Evolutionary conservation across 2,888 invertebrate genomes (phyloP), one percentile per base, ranked within the genome.

Genomic region (Gasteruption jaculator): DNA sequence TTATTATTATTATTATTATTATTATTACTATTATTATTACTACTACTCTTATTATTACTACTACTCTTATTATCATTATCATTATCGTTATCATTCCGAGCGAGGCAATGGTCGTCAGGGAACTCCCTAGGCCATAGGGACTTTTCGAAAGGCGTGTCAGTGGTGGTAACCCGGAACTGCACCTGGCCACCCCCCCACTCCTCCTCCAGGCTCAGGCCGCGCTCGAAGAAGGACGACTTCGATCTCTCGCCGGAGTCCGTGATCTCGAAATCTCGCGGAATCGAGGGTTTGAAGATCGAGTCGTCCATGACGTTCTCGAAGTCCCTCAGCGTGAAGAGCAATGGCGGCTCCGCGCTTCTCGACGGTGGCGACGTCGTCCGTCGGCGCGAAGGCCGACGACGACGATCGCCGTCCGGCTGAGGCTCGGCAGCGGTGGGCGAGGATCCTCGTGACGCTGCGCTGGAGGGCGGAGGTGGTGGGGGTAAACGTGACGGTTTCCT

Each of bases 161-260:
- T 67, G 3, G 68, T 68, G 3, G 66, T 66, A 1, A 70, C 60
- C 3, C 63, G 58, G 40, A 70, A 70, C 33, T 53, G 60, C 14
- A 63, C 45, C 24, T 57, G n/a, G n/a, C n/a, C n/a, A n/a, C n/a
- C n/a, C n/a, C n/a, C 7, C 30, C 7, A 12, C 12, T 30, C 30
- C 10, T n/a, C n/a, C 7, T 10, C 8, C 7, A 11, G n/a, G 30
- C 7, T 30, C 30, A 30, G 8, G n/a, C 7, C 7, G 30, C 30
- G 30, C 7, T 30, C 30, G n/a, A n/a, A n/a, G n/a, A n/a, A n/a
- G 12, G 21, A 32, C 4, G 32, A 11, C 8, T 4, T 15, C 11
- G 14, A 12, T 33, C 26, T 15, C 16, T n/a, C n/a, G n/a, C n/a
- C n/a, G n/a, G n/a, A n/a, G n/a, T n/a, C n/a, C n/a, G n/a, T n/a